Conservation (phyloP, 2,888 invertebrate species). For the Callyntrura sp. region DNA sequence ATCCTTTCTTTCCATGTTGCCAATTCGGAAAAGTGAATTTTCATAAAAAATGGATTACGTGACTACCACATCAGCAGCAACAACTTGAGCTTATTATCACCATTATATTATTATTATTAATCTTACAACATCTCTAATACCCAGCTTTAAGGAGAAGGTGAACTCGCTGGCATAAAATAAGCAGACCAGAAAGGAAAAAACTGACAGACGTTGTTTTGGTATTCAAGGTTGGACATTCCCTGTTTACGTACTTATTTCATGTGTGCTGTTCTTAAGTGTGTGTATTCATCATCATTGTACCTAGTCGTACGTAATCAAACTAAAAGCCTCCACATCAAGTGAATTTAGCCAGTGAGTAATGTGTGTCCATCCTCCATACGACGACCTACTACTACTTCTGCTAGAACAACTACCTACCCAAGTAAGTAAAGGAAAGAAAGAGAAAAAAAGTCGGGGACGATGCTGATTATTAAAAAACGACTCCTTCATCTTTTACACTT, state of each 20-base stretch:
- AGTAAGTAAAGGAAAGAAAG: background rate
- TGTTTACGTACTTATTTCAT: slow-evolving; percentile 29
- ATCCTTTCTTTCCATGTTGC: background rate
- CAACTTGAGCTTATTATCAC: slow-evolving; percentile 36
- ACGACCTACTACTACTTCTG: background rate
- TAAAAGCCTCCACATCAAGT: background rate
- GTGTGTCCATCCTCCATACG: background rate
- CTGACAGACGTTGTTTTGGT: slow-evolving; percentile 69
- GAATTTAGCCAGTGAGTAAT: background rate
- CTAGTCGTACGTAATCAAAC: too few relatives aligned
- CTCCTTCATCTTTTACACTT: background rate
- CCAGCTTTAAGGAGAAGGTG: slow-evolving; percentile 45
- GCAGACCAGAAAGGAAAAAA: slow-evolving; percentile 65
- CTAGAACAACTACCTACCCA: too few relatives aligned
- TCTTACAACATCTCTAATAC: slow-evolving; percentile 35
- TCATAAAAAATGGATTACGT: slow-evolving; percentile 36
- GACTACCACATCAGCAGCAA: slow-evolving; percentile 28
- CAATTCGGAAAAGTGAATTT: background rate
- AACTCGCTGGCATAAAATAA: slow-evolving; percentile 71
- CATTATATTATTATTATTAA: slow-evolving; percentile 26
- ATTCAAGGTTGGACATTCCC: slow-evolving; percentile 73
- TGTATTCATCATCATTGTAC: too few relatives aligned
- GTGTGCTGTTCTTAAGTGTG: background rate
- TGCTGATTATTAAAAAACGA: slow-evolving; percentile 30
- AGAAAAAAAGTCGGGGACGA: slow-evolving; percentile 12